Base-by-base conservation (phyloP, 2,113 vertebrate genomes). In the Columba livia region DNA sequence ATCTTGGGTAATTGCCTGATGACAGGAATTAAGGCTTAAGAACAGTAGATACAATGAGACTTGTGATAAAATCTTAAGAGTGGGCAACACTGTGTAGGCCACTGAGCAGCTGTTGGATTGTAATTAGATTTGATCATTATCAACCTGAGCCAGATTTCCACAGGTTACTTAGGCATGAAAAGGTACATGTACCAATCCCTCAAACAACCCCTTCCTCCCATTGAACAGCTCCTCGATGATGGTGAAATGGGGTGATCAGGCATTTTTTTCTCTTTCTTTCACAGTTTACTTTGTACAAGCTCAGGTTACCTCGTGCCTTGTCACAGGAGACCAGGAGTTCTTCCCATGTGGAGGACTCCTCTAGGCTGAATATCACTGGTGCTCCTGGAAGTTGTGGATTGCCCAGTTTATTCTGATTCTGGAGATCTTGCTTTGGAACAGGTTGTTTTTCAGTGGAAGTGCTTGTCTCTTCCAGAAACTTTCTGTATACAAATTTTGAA, bases 111-210 rank as follows among this genome's bases (percentile, higher is more conserved):
- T 95, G 85, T 88, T 85, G 79, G 88, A 10, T 71, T 57, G 75
- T 91, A 88, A 92, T 88, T 88, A 85, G 79, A 72, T 95, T 80
- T 80, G 92, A 95, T 97, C 3, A 8, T 51, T 90, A 94, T 90
- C 94, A 74, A 10, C 48, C 16, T 60, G 60, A 95, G 83, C 77
- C 83, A 95, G 72, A 42, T 79, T 89, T 93, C 79, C 75, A 56
- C 60, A 67, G 88, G 90, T 60, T 70, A 25, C 75, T 54, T 36
- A 34, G 81, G n/a, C 36, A 3, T 10, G 36, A 53, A 44, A 51
- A 50, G 60, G 32, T 83, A 53, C 0, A 3, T 21, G 48, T 54
- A 31, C 58, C 32, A 50, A 3, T 40, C 31, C 65, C 57, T 25
- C 4, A 7, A 83, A 51, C 57, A 18, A 0, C 32, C 60, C 80